These are phyloP conservation scores for Achatina immaculata DNA, from an alignment of 1,140 invertebrate genomes.

Conservation along the genomic window DNA sequence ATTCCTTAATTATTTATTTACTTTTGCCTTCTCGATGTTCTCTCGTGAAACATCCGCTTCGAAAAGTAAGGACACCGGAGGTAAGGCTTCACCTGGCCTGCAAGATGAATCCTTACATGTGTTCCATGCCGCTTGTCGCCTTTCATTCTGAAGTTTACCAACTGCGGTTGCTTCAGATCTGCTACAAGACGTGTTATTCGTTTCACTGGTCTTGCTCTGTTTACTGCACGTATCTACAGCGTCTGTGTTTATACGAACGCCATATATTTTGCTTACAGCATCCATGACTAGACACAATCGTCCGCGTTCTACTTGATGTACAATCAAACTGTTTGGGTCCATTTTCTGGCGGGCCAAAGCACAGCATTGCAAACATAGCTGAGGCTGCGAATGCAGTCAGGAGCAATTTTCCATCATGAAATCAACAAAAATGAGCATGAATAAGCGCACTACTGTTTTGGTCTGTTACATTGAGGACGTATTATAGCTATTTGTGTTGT, in stretches of 20 bases:
- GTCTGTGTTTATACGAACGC: background rate
- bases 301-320: background rate
- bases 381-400: background rate
- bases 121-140: background rate
- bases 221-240: background rate
- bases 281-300: background rate
- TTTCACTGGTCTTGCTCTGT: background rate
- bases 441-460: background rate
- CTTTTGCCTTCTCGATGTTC: background rate
- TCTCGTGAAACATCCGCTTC: background rate
- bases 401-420: background rate
- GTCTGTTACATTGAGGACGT: background rate
- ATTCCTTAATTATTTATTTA: background rate
- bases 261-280: background rate
- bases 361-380: background rate
- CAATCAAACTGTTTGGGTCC: background rate
- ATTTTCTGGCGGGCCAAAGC: background rate
- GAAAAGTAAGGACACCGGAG: background rate
- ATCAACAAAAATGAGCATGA: background rate
- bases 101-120: background rate
- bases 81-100: background rate
- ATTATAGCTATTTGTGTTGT: background rate
- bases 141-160: no score
- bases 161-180: background rate
- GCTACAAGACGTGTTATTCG: background rate